phyloP scores from a whole-genome alignment of 2,113 vertebrate species.

The Psephotus haematonotus region DNA sequence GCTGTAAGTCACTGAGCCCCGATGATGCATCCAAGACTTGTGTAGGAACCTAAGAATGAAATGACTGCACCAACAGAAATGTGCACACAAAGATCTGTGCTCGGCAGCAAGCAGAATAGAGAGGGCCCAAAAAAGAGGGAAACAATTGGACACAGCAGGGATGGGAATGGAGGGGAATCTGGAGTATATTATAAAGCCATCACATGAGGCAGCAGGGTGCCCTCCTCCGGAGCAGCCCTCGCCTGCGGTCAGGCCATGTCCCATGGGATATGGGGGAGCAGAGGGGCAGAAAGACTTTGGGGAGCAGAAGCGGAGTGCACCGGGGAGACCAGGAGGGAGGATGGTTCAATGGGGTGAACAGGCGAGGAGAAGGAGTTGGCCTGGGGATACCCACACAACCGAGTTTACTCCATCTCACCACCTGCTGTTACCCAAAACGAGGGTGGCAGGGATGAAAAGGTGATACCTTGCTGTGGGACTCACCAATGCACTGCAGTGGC shows the following conservation, averaged over 20 bases:
- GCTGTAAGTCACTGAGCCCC: neutral
- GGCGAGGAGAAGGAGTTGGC: neutral
- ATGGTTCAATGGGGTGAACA: neutral
- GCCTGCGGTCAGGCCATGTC: fast-evolving
- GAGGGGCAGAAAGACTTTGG: neutral
- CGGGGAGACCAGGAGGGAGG: neutral
- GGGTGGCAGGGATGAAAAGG: neutral
- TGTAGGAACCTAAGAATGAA: conserved; percentile 17
- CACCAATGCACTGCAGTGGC: neutral
- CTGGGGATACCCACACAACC: neutral
- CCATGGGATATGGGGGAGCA: neutral
- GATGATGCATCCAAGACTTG: neutral
- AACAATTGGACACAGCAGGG: neutral
- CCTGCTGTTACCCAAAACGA: neutral
- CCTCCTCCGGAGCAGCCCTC: neutral
- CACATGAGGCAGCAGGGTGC: neutral
- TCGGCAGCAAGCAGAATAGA: neutral
- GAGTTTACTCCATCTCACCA: neutral
- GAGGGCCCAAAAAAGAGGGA: neutral
- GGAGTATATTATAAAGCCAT: neutral
- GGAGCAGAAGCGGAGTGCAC: neutral
- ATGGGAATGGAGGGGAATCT: neutral
- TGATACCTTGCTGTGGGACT: neutral
- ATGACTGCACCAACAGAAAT: neutral
- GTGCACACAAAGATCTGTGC: neutral